A percentile compares a stretch with the other conserved stretches of the same genome.
Conservation (phyloP, 1,140 invertebrate genomes). For the Drosophila aff. region DNA sequence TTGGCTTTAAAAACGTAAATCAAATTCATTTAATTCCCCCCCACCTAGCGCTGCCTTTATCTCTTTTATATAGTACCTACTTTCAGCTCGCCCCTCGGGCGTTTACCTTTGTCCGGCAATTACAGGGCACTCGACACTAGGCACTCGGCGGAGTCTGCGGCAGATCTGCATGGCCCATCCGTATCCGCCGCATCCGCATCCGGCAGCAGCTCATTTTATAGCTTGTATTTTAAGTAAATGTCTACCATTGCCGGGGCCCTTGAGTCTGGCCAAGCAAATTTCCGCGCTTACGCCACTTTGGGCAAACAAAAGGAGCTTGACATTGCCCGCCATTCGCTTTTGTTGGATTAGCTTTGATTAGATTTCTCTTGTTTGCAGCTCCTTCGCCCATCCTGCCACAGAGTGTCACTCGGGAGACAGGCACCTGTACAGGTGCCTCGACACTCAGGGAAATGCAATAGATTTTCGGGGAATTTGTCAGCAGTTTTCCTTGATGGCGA, state of each 20-base stretch:
- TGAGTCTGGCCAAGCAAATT: constrained; percentile 66
- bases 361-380: constrained; percentile 71
- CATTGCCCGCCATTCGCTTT: constrained; percentile 77
- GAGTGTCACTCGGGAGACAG: constrained; percentile 61
- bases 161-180: constrained; percentile 24
- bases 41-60: constrained; percentile 2
- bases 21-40: constrained; percentile 82
- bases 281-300: constrained; percentile 75
- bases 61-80: constrained; percentile 28
- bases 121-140: constrained; percentile 74
- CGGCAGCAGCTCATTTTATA: constrained; percentile 76
- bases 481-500: background rate
- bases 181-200: constrained; percentile 31
- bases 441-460: constrained; percentile 11
- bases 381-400: constrained; percentile 35
- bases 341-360: constrained; percentile 84
- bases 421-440: constrained; percentile 15
- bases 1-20: constrained; percentile 84
- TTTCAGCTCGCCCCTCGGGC: constrained; percentile 23
- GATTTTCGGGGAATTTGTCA: background rate
- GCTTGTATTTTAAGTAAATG: constrained; percentile 84
- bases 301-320: constrained; percentile 77
- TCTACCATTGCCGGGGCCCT: constrained; percentile 29
- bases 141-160: constrained; percentile 25
- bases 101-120: constrained; percentile 74